These are phyloP conservation scores for Prenolepis imparis DNA, from an alignment of 2,888 invertebrate species.

Conservation along the genomic window DNA sequence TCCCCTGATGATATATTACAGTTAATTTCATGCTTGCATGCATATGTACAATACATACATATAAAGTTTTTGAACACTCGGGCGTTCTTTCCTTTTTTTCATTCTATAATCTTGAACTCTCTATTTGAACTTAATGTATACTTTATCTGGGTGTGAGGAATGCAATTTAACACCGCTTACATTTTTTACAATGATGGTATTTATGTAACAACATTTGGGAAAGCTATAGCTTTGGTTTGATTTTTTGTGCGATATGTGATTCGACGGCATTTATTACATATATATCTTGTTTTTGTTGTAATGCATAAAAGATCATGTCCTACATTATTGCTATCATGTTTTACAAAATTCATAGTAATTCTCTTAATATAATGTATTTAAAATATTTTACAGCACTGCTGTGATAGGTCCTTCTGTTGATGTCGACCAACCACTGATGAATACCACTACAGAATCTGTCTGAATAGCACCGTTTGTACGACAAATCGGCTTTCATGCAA, in stretches of 20 bases:
- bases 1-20: constrained; percentile 42
- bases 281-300: constrained; percentile 6
- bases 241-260: constrained; percentile 15
- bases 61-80: constrained; percentile 4
- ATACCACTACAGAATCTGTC: constrained; percentile 77
- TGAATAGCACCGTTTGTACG: constrained; percentile 61
- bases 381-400: constrained; percentile 83
- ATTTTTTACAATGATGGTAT: constrained; percentile 22
- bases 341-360: constrained; percentile 1
- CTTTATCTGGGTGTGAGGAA: constrained; percentile 17
- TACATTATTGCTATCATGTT: neutral
- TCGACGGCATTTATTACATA: neutral
- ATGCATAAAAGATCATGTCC: neutral
- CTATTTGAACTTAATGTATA: constrained; percentile 14
- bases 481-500: constrained; percentile 10
- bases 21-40: constrained; percentile 28
- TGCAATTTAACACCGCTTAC: constrained; percentile 15
- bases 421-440: constrained; percentile 83
- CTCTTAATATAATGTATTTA: constrained; percentile 36
- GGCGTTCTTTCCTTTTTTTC: constrained; percentile 15
- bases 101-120: constrained; percentile 17
- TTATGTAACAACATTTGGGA: constrained; percentile 12
- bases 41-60: neutral
- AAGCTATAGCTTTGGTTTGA: constrained; percentile 11
- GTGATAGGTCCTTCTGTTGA: constrained; percentile 84